Evolutionary conservation across 2,888 invertebrate species (phyloP), one percentile per base, ranked within the genome.

Genomic region (Pardosa pseudoannulata): DNA sequence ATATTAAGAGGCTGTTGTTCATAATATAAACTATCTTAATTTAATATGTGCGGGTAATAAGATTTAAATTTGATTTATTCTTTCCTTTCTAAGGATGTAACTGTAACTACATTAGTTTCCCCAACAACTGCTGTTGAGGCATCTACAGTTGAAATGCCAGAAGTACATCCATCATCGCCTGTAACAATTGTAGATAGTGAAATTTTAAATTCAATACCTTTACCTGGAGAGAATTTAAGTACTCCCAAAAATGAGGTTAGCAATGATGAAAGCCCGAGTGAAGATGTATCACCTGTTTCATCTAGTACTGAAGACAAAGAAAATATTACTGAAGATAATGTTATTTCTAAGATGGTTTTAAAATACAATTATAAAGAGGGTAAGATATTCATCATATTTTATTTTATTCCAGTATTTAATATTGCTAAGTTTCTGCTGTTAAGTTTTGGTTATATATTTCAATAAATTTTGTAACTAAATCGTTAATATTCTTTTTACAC

Each of bases 351-450:
- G 41, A 68, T 79, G n/a, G 32, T 62, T 31, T 50, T 85, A 13
- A 79, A 73, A 31, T 85, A 85, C 29, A 74, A 27, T 28, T 85
- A 85, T 27, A 85, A 79, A 41, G 85, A 85, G 46, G 79, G 85
- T 85, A 62, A 41, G 31, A 50, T n/a, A n/a, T n/a, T 7, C 36
- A 36, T 36, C 9, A 36, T 36, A 9, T 36, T 5, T 36, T 36
- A n/a, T n/a, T n/a, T n/a, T n/a, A n/a, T 36, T 36, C 5, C 36
- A 36, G 5, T 36, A 9, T 36, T 7, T 36, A 9, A 7, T 7
- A 36, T 9, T 7, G 36, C 36, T 9, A 7, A 5, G 6, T 36
- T 36, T 36, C 36, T 36, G 6, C 36, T 9, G 6, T 7, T 36
- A 36, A 36, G 9, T 36, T 5, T 36, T 7, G 5, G 36, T 36